Conservation (phyloP, 2,113 vertebrate genomes). For the Cottus gobio region DNA sequence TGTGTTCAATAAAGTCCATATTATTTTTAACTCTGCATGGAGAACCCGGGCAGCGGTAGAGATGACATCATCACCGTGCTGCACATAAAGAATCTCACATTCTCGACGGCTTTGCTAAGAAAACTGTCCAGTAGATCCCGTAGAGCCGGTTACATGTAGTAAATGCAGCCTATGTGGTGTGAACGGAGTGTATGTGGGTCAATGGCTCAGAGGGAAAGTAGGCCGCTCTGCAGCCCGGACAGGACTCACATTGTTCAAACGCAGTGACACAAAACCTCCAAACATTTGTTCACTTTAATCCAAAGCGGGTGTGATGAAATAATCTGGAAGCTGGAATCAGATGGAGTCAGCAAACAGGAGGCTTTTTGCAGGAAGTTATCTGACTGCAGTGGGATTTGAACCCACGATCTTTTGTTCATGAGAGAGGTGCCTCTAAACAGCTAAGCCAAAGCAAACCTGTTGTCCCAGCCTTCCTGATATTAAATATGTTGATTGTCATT, state of each 20-base stretch:
- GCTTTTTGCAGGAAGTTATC: background rate
- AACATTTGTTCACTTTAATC: slow-evolving; percentile 13
- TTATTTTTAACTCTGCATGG: background rate
- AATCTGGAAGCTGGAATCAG: background rate
- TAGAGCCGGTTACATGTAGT: background rate
- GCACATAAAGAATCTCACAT: background rate
- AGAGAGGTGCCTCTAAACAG: background rate
- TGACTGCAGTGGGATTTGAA: background rate
- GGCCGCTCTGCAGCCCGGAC: slow-evolving; percentile 28
- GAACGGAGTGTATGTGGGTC: slow-evolving; percentile 26
- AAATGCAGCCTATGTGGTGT: background rate
- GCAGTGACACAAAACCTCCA: slow-evolving; percentile 2
- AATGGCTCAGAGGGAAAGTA: slow-evolving; percentile 32
- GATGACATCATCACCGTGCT: background rate
- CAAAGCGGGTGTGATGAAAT: background rate
- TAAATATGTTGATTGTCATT: background rate
- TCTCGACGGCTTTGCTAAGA: too few relatives aligned
- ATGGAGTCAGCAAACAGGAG: slow-evolving; percentile 2
- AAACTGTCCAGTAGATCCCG: background rate
- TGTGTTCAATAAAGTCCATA: slow-evolving; percentile 18
- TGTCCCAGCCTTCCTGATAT: background rate
- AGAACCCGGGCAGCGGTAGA: background rate
- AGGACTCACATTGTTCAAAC: slow-evolving; percentile 54
- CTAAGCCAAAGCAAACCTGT: background rate
- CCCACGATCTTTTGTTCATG: background rate